These are phyloP conservation scores for Phaonia tiefii DNA, from an alignment of 2,888 invertebrate genomes.

Conservation along the genomic window DNA sequence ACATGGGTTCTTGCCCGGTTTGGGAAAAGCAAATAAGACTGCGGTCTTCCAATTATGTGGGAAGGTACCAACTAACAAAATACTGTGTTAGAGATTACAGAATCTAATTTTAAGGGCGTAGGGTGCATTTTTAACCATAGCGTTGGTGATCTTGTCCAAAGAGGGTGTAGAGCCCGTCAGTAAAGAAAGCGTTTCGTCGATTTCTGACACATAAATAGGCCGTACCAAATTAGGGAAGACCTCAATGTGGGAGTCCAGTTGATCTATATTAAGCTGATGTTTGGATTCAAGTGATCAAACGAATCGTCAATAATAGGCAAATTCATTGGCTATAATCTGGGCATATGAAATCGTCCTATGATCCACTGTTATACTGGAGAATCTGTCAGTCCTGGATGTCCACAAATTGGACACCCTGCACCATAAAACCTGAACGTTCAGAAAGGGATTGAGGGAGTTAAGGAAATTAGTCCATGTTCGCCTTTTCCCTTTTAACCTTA, in stretches of 20 bases:
- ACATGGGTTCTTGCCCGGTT: too few relatives aligned
- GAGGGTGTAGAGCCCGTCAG: conserved; percentile 22
- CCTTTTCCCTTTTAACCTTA: too few relatives aligned
- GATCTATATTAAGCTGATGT: not conserved
- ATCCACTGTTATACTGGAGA: conserved; percentile 9
- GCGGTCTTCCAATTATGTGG: too few relatives aligned
- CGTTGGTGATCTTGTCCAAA: conserved; percentile 19
- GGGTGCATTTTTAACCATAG: conserved; percentile 40
- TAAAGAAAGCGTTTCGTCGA: not conserved
- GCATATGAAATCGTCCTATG: conserved; percentile 19
- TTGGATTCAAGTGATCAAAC: not conserved
- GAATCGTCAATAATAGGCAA: conserved; percentile 17
- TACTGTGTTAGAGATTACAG: not conserved
- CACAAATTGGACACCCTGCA: too few relatives aligned
- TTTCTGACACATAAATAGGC: not conserved
- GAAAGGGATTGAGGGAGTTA: too few relatives aligned
- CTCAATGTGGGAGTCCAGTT: not conserved
- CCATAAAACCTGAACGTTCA: too few relatives aligned
- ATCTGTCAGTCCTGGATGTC: not conserved
- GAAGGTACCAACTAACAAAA: too few relatives aligned
- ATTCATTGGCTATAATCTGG: conserved; percentile 23
- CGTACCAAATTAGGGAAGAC: not conserved
- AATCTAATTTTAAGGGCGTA: too few relatives aligned
- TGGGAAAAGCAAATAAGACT: too few relatives aligned
- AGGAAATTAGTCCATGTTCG: too few relatives aligned